Percentiles rank a stretch among this genome's conserved stretches.
phyloP scores from a whole-genome alignment of 2,113 vertebrate species.

The Prochilodus magdalenae region DNA sequence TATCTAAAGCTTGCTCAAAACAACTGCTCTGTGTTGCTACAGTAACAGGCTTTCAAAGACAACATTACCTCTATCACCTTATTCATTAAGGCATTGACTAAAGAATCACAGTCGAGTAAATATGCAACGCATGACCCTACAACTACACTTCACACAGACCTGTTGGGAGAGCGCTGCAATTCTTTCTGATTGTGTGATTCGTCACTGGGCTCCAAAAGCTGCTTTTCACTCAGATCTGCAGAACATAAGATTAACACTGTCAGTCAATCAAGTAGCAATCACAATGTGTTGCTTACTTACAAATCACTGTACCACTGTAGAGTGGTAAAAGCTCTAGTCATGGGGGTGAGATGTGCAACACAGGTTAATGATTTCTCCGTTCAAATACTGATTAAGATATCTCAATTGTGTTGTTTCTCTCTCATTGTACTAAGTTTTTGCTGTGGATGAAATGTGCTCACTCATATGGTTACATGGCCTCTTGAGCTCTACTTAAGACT shows the following conservation, averaged over 20 bases:
- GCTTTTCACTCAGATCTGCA: conserved; percentile 71
- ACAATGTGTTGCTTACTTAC: background rate
- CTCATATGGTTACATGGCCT: no score
- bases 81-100: no score
- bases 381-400: no score
- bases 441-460: no score
- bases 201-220: conserved; percentile 64
- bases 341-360: no score
- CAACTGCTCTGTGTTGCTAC: background rate
- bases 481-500: no score
- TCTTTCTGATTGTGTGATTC: conserved; percentile 59
- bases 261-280: background rate
- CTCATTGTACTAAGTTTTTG: no score
- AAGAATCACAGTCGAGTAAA: background rate
- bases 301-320: background rate
- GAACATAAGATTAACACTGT: background rate
- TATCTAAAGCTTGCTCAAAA: background rate
- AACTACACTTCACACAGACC: conserved; percentile 60
- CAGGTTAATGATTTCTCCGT: no score
- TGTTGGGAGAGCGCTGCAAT: conserved; percentile 68
- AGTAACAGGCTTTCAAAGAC: background rate
- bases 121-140: background rate
- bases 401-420: no score
- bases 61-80: no score
- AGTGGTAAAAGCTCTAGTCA: no score